A percentile compares a stretch with the other conserved stretches of the same genome.
Conservation (phyloP, 2,113 vertebrate species). For the Anolis carolinensis region DNA sequence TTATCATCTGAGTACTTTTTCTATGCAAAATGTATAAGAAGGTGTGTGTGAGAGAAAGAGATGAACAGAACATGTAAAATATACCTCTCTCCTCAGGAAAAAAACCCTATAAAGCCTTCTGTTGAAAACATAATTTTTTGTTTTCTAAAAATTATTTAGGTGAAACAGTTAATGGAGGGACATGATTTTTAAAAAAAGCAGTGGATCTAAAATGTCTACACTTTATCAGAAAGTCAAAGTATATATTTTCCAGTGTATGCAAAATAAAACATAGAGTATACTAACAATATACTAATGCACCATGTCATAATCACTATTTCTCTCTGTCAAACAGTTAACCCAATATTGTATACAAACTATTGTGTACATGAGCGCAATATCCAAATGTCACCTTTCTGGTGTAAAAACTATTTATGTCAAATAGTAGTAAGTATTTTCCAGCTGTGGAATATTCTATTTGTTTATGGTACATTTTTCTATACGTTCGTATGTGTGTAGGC, state of each 20-base stretch:
- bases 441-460: too few species aligned
- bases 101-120: neutral
- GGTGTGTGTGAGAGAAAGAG: neutral
- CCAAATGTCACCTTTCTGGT: neutral
- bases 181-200: neutral
- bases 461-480: neutral
- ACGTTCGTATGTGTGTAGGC: neutral
- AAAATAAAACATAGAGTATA: neutral
- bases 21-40: constrained; percentile 25
- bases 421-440: too few species aligned
- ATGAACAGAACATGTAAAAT: constrained; percentile 21
- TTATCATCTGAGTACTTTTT: constrained; percentile 44
- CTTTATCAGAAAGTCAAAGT: neutral
- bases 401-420: too few species aligned
- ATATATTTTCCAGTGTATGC: neutral
- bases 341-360: neutral
- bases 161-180: neutral
- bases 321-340: neutral
- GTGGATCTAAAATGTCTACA: neutral
- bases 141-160: neutral
- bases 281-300: neutral
- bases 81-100: constrained; percentile 3
- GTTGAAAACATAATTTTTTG: neutral
- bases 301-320: neutral
- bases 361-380: neutral